Percentiles rank a stretch among this genome's conserved stretches.
Evolutionary conservation across 2,797 vertebrate genomes (phyloP).

Genomic region (Rhadinocentrus ornatus): DNA sequence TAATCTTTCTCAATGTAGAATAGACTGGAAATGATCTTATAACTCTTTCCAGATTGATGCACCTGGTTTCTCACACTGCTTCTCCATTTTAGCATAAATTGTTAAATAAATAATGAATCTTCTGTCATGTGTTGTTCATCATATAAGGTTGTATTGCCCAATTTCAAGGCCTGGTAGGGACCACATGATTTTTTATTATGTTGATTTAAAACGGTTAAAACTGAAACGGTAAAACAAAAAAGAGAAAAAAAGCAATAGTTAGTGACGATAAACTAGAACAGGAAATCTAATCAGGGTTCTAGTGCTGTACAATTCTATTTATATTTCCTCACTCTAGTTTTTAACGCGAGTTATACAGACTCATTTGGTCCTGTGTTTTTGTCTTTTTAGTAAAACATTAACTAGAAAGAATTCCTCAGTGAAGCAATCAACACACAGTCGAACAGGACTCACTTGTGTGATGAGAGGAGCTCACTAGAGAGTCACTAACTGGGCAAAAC

Average conservation of each 20-base stretch:
- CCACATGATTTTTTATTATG: too few species aligned
- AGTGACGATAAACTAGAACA: too few species aligned
- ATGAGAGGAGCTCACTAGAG: background rate
- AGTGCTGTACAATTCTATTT: background rate
- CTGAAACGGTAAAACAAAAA: too few species aligned
- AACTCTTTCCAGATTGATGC: too few species aligned
- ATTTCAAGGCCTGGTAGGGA: background rate
- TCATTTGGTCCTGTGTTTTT: background rate
- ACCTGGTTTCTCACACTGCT: background rate
- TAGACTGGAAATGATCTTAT: too few species aligned
- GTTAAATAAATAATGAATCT: background rate
- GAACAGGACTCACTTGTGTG: constrained; percentile 2
- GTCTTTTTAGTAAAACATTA: constrained; percentile 32
- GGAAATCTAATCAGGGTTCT: too few species aligned
- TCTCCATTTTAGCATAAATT: background rate
- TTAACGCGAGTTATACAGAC: background rate
- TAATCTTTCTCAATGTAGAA: too few species aligned
- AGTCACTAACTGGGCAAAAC: background rate
- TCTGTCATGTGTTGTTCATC: background rate
- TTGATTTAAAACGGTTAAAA: too few species aligned
- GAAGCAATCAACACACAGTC: background rate
- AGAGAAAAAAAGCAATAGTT: too few species aligned
- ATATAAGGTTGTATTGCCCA: background rate
- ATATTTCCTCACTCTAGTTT: background rate
- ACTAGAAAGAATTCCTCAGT: constrained; percentile 19